A percentile compares a stretch with the other conserved stretches of the same genome.
Evolutionary conservation across 2,113 vertebrate species (phyloP).

Genomic region (Heterochromis multidens): DNA sequence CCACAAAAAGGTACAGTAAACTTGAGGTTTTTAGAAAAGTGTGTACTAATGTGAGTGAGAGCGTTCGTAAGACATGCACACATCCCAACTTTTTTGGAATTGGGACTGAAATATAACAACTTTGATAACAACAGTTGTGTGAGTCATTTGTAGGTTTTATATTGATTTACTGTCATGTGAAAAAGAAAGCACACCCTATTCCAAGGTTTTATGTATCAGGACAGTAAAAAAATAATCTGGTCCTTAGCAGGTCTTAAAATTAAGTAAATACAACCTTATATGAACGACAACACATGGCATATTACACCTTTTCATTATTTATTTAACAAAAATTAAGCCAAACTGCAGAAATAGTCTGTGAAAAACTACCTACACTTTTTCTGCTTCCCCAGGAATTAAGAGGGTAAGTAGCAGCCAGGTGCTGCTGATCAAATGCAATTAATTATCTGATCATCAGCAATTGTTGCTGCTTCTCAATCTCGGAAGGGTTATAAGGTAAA

Average conservation of each 20-base stretch:
- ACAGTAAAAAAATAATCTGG: not conserved
- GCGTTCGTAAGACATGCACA: not conserved
- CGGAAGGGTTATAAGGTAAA: not conserved
- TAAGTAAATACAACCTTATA: not conserved
- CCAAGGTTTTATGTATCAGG: not conserved
- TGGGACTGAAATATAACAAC: not conserved
- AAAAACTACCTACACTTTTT: not conserved
- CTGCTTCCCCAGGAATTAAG: not conserved
- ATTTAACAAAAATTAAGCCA: no score
- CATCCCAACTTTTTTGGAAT: not conserved
- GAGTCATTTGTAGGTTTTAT: no score
- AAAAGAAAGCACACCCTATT: no score
- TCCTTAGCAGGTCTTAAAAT: not conserved
- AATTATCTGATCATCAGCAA: not conserved
- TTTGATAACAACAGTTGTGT: no score
- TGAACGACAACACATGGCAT: no score
- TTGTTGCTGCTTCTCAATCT: not conserved
- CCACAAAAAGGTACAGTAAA: constrained; percentile 58
- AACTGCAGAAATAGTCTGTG: not conserved
- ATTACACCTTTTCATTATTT: no score
- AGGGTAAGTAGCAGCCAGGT: not conserved
- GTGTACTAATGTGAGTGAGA: not conserved
- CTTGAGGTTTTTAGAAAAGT: not conserved
- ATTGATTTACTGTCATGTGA: no score
- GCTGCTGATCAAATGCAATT: not conserved